Evolutionary conservation across 2,113 vertebrate genomes (phyloP), one percentile per base, ranked within the genome.

Genomic region (Nothocercus nigrocapillus): DNA sequence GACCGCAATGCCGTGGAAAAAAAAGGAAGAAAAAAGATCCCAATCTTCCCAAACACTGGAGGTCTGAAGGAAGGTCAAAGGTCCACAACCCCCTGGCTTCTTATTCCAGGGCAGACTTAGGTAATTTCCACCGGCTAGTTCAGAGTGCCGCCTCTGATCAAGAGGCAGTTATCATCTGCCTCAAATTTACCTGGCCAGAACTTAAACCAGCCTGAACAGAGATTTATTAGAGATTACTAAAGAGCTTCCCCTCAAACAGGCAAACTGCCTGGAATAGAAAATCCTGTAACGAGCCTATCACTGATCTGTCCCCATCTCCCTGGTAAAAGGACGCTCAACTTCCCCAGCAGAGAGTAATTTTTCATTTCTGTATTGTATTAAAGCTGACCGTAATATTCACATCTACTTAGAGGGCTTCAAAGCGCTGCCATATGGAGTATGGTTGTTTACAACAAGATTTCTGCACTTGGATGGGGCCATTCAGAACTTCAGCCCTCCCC

Each of bases 191-290:
- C 90, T 76, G 74, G 83, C 74, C 90, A 96, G 92, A 85, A 81
- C 74, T 19, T 93, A 90, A 94, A 90, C 38, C 74, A 95, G 80
- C 44, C 70, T 59, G 66, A 96, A 49, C 27, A 93, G 66, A 96
- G 83, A 92, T 94, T 94, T 96, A 97, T 92, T 86, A 86, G 88
- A 93, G 95, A 96, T 90, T 92, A 96, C 94, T 93, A 96, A 95
- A 95, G 92, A 90, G 92, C 66, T 95, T 95, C 93, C 80, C 89
- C 81, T 89, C 0, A 0, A 96, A 93, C 8, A 2, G 88, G 83
- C 88, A 92, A 90, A 82, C 44, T 96, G 90, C 80, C 88, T 79
- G 40, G 70, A 96, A 89, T 68, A 93, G 40, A 85, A 92, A 90
- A 84, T 25, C 53, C 93, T 45, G 74, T 75, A 92, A 73, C 0